Conservation (phyloP, 2,888 invertebrate species). For the Noctua janthe region DNA sequence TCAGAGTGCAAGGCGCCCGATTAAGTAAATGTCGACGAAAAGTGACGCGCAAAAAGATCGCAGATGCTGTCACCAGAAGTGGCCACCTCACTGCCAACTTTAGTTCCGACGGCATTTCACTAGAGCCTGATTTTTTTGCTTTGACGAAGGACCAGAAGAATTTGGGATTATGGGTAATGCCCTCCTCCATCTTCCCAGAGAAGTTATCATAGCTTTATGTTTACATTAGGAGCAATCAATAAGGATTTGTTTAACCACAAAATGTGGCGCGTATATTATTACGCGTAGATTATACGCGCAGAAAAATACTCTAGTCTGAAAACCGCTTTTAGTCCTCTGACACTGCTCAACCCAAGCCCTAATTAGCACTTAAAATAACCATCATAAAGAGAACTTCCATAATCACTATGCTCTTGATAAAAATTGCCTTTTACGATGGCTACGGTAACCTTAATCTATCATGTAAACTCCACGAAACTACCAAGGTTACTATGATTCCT, state of each 20-base stretch:
- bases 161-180: too few relatives aligned
- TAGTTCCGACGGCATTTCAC: too few relatives aligned
- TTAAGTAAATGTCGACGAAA: too few relatives aligned
- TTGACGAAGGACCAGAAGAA: too few relatives aligned
- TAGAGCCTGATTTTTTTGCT: too few relatives aligned
- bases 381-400: neutral
- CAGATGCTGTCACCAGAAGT: too few relatives aligned
- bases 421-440: neutral
- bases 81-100: too few relatives aligned
- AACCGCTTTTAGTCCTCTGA: neutral
- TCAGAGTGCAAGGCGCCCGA: too few relatives aligned
- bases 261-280: neutral
- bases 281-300: too few relatives aligned
- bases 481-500: slow-evolving; percentile 35
- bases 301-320: neutral
- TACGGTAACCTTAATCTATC: neutral
- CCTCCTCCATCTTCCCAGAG: too few relatives aligned
- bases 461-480: slow-evolving; percentile 30
- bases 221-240: neutral
- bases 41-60: too few relatives aligned
- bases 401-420: neutral
- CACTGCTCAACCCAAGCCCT: neutral
- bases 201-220: too few relatives aligned
- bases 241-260: neutral
- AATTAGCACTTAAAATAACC: neutral